Conservation (phyloP, 2,797 vertebrate species). For the Nasua narica region DNA sequence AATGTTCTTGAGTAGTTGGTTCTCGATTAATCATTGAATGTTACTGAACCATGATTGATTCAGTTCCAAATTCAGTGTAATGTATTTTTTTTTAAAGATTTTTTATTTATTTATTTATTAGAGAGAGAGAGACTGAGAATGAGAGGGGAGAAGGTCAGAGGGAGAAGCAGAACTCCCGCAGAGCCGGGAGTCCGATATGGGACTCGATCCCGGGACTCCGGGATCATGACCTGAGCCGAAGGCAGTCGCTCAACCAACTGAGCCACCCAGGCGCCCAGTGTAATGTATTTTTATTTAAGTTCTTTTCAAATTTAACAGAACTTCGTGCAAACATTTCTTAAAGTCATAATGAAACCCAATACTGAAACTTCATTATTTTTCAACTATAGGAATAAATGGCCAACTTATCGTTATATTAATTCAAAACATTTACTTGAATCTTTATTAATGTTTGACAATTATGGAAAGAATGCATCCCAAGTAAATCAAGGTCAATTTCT, state of each 20-base stretch:
- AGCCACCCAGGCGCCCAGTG: too few species aligned
- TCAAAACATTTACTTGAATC: background rate
- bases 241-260: too few species aligned
- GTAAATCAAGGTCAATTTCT: slow-evolving; percentile 12
- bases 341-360: slow-evolving; percentile 1
- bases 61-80: background rate
- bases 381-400: background rate
- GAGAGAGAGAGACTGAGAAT: too few species aligned
- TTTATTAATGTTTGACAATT: slow-evolving; percentile 11
- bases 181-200: too few species aligned
- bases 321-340: background rate
- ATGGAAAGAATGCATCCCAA: background rate
- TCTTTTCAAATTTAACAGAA: slow-evolving; percentile 27
- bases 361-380: slow-evolving; percentile 20
- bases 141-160: too few species aligned
- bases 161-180: too few species aligned
- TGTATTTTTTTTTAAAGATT: slow-evolving; percentile 16
- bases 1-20: background rate
- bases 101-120: too few species aligned
- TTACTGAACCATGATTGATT: background rate
- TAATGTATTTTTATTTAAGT: background rate
- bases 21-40: background rate
- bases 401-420: background rate
- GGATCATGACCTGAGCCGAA: too few species aligned
- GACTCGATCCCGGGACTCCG: too few species aligned